Percentiles rank a stretch among this genome's conserved stretches.
phyloP scores from a whole-genome alignment of 2,113 vertebrate genomes.

The Limnothrissa miodon region DNA sequence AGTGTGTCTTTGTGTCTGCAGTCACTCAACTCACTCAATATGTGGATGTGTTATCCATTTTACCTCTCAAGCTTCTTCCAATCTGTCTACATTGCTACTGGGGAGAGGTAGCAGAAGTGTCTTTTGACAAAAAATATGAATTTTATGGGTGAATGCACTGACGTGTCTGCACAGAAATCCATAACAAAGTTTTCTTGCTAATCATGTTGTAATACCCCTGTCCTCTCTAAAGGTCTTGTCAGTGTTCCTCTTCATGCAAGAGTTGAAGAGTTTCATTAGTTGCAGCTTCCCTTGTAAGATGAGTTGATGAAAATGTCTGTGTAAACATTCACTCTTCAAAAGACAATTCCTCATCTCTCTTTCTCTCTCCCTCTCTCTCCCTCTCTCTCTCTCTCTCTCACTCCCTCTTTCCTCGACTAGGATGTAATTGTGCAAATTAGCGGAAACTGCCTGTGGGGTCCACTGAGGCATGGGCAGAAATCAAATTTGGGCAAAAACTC shows the following conservation, averaged over 20 bases:
- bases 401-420: neutral
- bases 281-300: neutral
- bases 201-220: neutral
- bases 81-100: constrained; percentile 4
- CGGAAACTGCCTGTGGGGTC: constrained; percentile 43
- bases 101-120: constrained; percentile 30
- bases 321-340: neutral
- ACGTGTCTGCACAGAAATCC: neutral
- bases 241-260: neutral
- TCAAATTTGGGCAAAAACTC: constrained; percentile 11
- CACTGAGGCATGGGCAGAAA: constrained; percentile 10
- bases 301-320: constrained; percentile 9
- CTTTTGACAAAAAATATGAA: constrained; percentile 20
- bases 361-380: neutral
- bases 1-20: constrained; percentile 4
- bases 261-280: neutral
- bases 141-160: neutral
- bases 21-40: neutral
- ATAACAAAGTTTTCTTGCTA: neutral
- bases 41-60: constrained; percentile 1
- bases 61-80: constrained; percentile 34
- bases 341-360: neutral
- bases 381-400: constrained; percentile 13
- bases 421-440: constrained; percentile 26
- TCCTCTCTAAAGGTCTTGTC: neutral